Conservation (phyloP, 2,113 vertebrate species). For the Galemys pyrenaicus region DNA sequence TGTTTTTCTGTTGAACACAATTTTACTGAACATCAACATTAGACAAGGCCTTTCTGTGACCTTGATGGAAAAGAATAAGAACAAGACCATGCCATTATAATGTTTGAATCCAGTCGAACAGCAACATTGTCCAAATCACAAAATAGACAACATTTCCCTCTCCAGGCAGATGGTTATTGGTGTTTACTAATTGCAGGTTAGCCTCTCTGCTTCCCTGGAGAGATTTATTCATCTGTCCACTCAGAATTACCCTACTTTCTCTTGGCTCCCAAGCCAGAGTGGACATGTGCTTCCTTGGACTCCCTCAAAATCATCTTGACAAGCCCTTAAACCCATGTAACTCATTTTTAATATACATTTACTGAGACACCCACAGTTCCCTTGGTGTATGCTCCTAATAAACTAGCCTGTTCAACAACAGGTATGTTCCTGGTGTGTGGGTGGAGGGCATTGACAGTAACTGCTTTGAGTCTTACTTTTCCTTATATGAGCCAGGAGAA, state of each 20-base stretch:
- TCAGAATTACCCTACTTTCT: neutral
- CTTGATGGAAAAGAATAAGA: too few species aligned
- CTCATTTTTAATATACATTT: neutral
- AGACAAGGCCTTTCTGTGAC: too few species aligned
- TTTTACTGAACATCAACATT: neutral
- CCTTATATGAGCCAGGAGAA: neutral
- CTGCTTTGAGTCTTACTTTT: neutral
- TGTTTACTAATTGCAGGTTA: neutral
- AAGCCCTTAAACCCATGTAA: neutral
- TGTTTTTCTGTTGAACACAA: neutral
- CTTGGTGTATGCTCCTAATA: neutral
- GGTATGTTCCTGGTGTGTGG: neutral
- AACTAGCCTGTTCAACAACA: neutral
- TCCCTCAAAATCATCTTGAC: neutral
- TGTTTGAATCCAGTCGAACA: neutral
- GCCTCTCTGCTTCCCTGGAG: neutral
- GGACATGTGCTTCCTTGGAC: neutral
- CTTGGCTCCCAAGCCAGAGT: neutral
- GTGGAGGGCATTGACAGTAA: neutral
- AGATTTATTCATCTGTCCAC: neutral
- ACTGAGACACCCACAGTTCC: neutral
- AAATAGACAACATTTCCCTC: neutral
- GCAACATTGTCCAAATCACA: neutral
- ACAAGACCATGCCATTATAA: neutral
- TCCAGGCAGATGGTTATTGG: neutral